Percentiles rank a stretch among this genome's conserved stretches.
phyloP scores from a whole-genome alignment of 2,888 invertebrate genomes.

The Drosophila niveifrons region DNA sequence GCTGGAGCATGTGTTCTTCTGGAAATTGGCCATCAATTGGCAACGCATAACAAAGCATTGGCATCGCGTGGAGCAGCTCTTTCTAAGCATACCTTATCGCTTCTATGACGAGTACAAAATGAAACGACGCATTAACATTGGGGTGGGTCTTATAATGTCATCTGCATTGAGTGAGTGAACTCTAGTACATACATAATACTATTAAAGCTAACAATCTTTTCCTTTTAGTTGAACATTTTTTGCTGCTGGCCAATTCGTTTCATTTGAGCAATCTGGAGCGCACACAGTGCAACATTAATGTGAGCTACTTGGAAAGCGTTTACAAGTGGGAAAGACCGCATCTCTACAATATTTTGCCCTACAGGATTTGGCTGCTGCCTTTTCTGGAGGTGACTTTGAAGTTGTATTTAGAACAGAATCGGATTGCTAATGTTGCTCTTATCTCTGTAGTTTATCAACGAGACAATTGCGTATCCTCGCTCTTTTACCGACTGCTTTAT shows the following conservation, averaged over 20 bases:
- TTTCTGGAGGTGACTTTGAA: slow-evolving; percentile 72
- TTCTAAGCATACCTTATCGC: slow-evolving; percentile 81
- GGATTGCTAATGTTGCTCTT: background rate
- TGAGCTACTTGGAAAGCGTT: slow-evolving; percentile 74
- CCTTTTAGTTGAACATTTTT: slow-evolving; percentile 77
- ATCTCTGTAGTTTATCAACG: slow-evolving; percentile 77
- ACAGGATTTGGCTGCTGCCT: slow-evolving; percentile 74
- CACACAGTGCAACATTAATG: slow-evolving; percentile 78
- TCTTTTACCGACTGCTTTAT: slow-evolving; percentile 90
- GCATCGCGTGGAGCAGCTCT: slow-evolving; percentile 82
- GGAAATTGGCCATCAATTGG: slow-evolving; percentile 84
- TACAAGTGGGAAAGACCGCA: slow-evolving; percentile 81
- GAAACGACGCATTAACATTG: slow-evolving; percentile 71
- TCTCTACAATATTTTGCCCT: slow-evolving; percentile 72
- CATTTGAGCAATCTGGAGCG: slow-evolving; percentile 76
- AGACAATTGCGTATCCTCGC: slow-evolving; percentile 88
- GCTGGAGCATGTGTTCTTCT: slow-evolving; percentile 80
- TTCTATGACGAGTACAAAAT: slow-evolving; percentile 79
- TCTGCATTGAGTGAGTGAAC: slow-evolving; percentile 72
- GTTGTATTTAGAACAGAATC: background rate
- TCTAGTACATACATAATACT: background rate
- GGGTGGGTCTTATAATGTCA: slow-evolving; percentile 70
- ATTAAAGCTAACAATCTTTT: background rate
- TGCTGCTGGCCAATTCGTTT: slow-evolving; percentile 73
- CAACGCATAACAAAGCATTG: slow-evolving; percentile 79